A percentile compares a stretch with the other conserved stretches of the same genome.
Conservation (phyloP, 2,797 vertebrate genomes). For the Myotis planiceps region DNA sequence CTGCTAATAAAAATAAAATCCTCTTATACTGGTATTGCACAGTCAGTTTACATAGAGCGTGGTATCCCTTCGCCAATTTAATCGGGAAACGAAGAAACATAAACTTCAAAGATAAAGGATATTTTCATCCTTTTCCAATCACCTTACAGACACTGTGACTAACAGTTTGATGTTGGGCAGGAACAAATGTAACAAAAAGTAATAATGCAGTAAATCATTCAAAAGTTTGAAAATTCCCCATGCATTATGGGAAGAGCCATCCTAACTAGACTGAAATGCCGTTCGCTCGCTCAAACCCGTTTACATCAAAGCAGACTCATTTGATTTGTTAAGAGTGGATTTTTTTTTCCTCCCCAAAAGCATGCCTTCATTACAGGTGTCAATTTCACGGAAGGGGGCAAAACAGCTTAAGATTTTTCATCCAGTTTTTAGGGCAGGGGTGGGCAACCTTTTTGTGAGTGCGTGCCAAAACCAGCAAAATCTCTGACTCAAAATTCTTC, state of each 20-base stretch:
- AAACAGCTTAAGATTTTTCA: not conserved
- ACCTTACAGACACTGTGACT: not conserved
- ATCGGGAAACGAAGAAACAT: not conserved
- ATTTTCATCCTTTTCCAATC: not conserved
- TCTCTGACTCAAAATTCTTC: too few relatives aligned
- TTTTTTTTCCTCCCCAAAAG: not conserved
- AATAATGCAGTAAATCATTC: not conserved
- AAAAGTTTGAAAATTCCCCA: not conserved
- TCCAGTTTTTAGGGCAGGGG: not conserved
- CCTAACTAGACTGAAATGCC: not conserved
- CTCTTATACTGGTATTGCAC: not conserved
- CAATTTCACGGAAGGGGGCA: not conserved
- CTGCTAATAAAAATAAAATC: constrained; percentile 15
- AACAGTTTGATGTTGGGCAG: not conserved
- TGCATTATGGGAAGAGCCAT: not conserved
- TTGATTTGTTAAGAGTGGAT: not conserved
- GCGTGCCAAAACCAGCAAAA: too few relatives aligned
- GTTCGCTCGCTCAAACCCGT: not conserved
- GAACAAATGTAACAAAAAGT: not conserved
- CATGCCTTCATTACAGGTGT: not conserved
- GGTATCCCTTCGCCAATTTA: not conserved
- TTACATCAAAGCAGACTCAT: not conserved
- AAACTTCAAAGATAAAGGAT: not conserved
- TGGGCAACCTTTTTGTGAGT: too few relatives aligned
- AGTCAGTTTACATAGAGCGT: not conserved